These are phyloP conservation scores for Drosophila ustulata DNA, from an alignment of 2,888 invertebrate species.

Conservation along the genomic window DNA sequence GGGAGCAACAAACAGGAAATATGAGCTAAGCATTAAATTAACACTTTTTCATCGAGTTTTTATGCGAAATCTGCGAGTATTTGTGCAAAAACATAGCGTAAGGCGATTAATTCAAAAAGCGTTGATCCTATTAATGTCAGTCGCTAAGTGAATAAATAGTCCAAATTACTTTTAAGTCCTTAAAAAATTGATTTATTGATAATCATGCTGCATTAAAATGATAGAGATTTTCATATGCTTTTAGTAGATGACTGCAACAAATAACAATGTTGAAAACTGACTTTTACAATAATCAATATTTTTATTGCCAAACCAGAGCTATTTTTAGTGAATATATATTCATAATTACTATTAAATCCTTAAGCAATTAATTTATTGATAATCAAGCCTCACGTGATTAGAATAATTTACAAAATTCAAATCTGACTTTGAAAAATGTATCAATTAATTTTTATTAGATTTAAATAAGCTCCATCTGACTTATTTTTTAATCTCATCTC, in stretches of 20 bases:
- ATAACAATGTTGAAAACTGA: too few species aligned
- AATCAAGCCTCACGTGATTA: too few species aligned
- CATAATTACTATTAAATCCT: too few species aligned
- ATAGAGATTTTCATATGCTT: not conserved
- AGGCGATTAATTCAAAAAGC: slow-evolving; percentile 1
- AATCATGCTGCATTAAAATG: not conserved
- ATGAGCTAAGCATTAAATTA: slow-evolving; percentile 13
- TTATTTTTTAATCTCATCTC: too few species aligned
- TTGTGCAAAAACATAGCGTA: slow-evolving; percentile 7
- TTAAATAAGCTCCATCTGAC: too few species aligned
- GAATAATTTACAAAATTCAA: too few species aligned
- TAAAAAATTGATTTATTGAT: not conserved
- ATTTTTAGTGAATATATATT: too few species aligned
- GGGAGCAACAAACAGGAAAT: slow-evolving; percentile 8
- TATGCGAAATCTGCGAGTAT: not conserved
- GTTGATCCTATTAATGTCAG: slow-evolving; percentile 1
- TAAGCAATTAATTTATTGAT: too few species aligned
- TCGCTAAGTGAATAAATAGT: slow-evolving; percentile 1
- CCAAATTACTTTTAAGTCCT: not conserved
- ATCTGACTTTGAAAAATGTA: too few species aligned
- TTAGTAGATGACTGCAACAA: not conserved
- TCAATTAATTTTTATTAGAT: too few species aligned
- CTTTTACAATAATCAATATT: too few species aligned
- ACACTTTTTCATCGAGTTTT: slow-evolving; percentile 9
- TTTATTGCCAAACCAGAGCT: too few species aligned